phyloP scores from a whole-genome alignment of 92 coral and sea anemone genomes.

The Porites cylindrica region DNA sequence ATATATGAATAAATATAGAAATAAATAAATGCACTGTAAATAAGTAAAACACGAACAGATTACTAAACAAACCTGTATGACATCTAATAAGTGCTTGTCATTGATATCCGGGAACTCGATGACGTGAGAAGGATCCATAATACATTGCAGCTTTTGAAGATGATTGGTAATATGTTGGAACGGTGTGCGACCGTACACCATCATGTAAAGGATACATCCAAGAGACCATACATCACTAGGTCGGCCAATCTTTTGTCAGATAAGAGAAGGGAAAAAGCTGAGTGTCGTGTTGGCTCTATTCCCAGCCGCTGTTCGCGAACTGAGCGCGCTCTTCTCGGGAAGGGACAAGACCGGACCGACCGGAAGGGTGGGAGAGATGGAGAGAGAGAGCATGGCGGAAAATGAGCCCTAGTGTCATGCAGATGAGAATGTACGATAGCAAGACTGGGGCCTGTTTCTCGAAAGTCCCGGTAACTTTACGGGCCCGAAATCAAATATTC shows the following conservation, averaged over 20 bases:
- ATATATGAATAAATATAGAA: background rate
- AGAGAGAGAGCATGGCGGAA: too few relatives aligned
- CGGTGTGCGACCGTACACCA: slow-evolving; percentile 98
- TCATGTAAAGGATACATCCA: slow-evolving; percentile 93
- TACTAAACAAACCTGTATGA: slow-evolving; percentile 79
- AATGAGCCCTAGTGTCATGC: too few relatives aligned
- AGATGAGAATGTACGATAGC: too few relatives aligned
- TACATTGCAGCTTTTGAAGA: slow-evolving; percentile 86
- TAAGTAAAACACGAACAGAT: background rate
- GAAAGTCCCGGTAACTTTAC: too few relatives aligned
- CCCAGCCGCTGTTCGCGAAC: too few relatives aligned
- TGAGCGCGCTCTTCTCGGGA: too few relatives aligned
- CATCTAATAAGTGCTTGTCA: slow-evolving; percentile 86
- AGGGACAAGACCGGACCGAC: too few relatives aligned
- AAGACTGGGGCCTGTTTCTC: too few relatives aligned
- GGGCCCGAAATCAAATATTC: too few relatives aligned
- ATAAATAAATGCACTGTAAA: background rate
- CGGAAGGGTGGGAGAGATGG: too few relatives aligned
- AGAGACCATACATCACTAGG: slow-evolving; percentile 99
- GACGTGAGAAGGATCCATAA: slow-evolving; percentile 88
- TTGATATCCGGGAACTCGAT: slow-evolving; percentile 86
- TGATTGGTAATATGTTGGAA: slow-evolving; percentile 97
- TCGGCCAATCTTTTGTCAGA: slow-evolving; percentile 84
- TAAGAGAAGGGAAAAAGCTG: background rate
- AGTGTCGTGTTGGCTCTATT: too few relatives aligned